Evolutionary conservation across 2,888 invertebrate species (phyloP), one percentile per base, ranked within the genome.

Genomic region (Brenthis ino): DNA sequence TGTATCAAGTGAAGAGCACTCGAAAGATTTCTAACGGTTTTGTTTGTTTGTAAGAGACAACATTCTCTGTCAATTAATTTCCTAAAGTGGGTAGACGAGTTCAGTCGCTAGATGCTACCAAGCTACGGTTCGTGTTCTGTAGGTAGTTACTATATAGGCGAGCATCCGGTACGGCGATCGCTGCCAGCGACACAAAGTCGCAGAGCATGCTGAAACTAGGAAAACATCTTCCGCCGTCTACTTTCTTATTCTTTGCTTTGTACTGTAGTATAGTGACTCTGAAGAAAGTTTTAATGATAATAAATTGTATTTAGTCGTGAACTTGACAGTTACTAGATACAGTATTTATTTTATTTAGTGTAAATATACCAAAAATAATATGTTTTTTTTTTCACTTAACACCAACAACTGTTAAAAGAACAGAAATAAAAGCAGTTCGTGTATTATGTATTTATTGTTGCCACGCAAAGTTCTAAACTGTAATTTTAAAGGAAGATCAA

Each of bases 11-110:
- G 79, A 77, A 78, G 82, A 82, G 82, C 78, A 56, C 80, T 85
- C 76, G 75, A 76, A 82, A 84, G 85, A 87, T 83, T 86, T 80
- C 80, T 84, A 82, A 84, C 81, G 77, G 82, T 84, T 85, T 84
- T 85, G 80, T 87, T 85, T 84, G 83, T 82, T 85, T 85, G 84
- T 82, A 82, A 80, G 79, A 80, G 84, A 82, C 82, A 80, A 81
- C 81, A 82, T 86, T 87, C 81, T 80, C 81, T 85, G 85, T 87
- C 88, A 89, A 87, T 89, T 91, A 88, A 89, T 90, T 90, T 87
- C 80, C 81, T 85, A 86, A 87, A 89, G 88, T 88, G 85, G 85
- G 82, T 80, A 86, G 84, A 85, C 84, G 82, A 79, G 81, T 80
- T 80, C 77, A 75, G 82, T 82, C 81, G 79, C 80, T 80, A 65